phyloP scores from a whole-genome alignment of 2,888 invertebrate genomes.

The Apomyelois bistriatella region DNA sequence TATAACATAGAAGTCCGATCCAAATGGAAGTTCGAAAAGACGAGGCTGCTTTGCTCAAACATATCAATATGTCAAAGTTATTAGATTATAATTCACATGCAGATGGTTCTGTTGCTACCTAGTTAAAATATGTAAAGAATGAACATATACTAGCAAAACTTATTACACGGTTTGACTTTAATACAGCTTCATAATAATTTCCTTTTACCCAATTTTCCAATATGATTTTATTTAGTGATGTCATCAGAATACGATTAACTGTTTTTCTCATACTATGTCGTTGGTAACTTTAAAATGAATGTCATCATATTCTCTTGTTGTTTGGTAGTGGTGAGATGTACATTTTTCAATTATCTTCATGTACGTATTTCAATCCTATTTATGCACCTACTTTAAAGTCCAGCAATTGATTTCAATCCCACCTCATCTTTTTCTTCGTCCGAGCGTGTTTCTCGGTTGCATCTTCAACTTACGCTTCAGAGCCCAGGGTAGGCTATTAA shows the following conservation, averaged over 20 bases:
- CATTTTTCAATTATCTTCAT: not conserved
- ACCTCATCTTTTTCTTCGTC: too few species aligned
- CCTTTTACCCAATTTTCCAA: not conserved
- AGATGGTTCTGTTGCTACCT: too few species aligned
- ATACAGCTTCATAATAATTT: conserved; percentile 6
- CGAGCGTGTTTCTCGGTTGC: too few species aligned
- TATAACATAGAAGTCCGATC: too few species aligned
- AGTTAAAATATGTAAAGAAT: not conserved
- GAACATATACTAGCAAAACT: not conserved
- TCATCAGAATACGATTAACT: not conserved
- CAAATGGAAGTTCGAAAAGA: too few species aligned
- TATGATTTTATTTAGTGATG: not conserved
- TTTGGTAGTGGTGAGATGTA: not conserved
- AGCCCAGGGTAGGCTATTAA: too few species aligned
- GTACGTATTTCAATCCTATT: not conserved
- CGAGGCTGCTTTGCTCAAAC: too few species aligned
- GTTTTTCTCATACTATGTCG: not conserved
- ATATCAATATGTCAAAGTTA: too few species aligned
- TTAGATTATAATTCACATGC: too few species aligned
- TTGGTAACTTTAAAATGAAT: not conserved
- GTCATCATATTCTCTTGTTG: not conserved
- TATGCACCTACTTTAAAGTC: not conserved
- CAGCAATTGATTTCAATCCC: too few species aligned
- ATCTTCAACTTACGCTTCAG: too few species aligned
- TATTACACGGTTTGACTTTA: conserved; percentile 36